Percentiles rank a stretch among this genome's conserved stretches.
Evolutionary conservation across 2,888 invertebrate species (phyloP).

Genomic region (Leucophenga maculata): DNA sequence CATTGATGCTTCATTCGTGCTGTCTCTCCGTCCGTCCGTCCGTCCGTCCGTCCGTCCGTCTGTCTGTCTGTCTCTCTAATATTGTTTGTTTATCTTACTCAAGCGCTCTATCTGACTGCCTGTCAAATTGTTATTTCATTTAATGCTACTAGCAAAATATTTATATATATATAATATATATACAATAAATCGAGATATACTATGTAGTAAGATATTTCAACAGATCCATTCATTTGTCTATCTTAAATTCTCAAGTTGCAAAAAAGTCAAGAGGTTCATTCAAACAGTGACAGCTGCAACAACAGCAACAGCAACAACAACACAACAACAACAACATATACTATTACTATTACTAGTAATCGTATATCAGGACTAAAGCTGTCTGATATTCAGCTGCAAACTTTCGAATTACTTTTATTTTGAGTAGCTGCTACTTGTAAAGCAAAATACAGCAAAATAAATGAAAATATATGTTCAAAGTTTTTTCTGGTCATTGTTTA

Average conservation of each 20-base stretch:
- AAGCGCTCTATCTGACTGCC: too few species aligned
- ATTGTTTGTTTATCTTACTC: background rate
- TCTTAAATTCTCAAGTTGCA: background rate
- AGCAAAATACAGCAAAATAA: background rate
- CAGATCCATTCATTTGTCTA: slow-evolving; percentile 37
- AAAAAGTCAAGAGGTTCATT: too few species aligned
- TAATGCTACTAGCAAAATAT: too few species aligned
- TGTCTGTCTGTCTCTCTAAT: slow-evolving; percentile 9
- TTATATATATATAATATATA: too few species aligned
- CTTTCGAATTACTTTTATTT: slow-evolving; percentile 49
- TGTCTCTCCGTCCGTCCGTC: slow-evolving; percentile 6
- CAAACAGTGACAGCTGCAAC: too few species aligned
- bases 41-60: slow-evolving; percentile 7
- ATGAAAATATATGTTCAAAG: slow-evolving; percentile 51
- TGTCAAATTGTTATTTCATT: too few species aligned
- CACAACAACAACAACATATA: too few species aligned
- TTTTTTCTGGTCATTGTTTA: slow-evolving; percentile 54
- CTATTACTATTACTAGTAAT: too few species aligned
- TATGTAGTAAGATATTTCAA: slow-evolving; percentile 30
- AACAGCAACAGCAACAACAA: too few species aligned
- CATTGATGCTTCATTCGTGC: slow-evolving; percentile 30
- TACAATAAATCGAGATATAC: too few species aligned
- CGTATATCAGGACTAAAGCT: too few species aligned
- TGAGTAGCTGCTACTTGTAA: background rate
- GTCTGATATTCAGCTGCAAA: slow-evolving; percentile 23